A percentile compares a stretch with the other conserved stretches of the same genome.
Conservation (phyloP, 2,888 invertebrate species). For the Altica lythri region DNA sequence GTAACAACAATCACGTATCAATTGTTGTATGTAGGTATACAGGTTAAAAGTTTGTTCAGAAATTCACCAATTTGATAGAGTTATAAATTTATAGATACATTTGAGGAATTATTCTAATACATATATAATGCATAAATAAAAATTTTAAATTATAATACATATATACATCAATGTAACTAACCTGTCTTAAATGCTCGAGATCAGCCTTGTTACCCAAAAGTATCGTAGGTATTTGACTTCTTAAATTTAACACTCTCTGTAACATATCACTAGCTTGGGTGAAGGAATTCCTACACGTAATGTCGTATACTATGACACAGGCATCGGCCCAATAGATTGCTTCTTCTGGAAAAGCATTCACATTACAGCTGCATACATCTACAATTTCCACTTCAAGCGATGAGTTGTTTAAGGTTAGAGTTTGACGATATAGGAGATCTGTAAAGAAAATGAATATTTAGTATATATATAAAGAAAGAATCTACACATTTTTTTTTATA, state of each 20-base stretch:
- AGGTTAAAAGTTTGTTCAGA: too few relatives aligned
- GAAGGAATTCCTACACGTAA: conserved; percentile 73
- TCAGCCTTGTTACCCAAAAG: conserved; percentile 81
- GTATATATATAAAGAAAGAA: background rate
- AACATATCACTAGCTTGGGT: conserved; percentile 71
- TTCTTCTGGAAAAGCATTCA: conserved; percentile 59
- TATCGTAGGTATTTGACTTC: conserved; percentile 61
- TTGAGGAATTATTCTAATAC: too few relatives aligned
- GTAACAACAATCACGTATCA: too few relatives aligned
- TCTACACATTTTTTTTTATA: too few relatives aligned
- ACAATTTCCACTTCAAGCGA: conserved; percentile 78
- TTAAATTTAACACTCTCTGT: conserved; percentile 60
- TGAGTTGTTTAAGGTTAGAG: conserved; percentile 72
- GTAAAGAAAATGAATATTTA: conserved; percentile 53
- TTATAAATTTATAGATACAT: too few relatives aligned
- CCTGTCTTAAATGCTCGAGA: conserved; percentile 77
- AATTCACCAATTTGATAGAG: too few relatives aligned
- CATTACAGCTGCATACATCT: conserved; percentile 75
- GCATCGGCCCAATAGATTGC: conserved; percentile 80
- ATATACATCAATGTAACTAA: too few relatives aligned
- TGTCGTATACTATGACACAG: conserved; percentile 76
- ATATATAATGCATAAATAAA: too few relatives aligned
- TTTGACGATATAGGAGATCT: conserved; percentile 79
- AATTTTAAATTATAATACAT: too few relatives aligned
- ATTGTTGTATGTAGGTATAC: too few relatives aligned